Evolutionary conservation across 1,140 invertebrate species (phyloP), one percentile per base, ranked within the genome.

Genomic region (Euwallacea similis): DNA sequence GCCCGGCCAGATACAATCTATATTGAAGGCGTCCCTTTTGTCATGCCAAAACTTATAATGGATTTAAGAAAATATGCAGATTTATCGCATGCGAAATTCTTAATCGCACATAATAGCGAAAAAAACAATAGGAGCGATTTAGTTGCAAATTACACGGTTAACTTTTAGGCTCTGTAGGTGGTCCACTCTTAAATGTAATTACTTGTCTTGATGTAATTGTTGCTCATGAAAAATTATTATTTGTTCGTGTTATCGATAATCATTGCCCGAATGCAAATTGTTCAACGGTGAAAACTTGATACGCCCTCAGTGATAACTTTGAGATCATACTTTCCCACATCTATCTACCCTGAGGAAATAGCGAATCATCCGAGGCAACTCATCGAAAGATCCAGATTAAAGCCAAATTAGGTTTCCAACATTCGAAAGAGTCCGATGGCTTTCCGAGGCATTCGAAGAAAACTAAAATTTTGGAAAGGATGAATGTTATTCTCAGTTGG

Each of bases 21-120:
- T 66, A 66, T 66, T 66, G 64, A 66, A 66, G 56, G 55, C 64
- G 53, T 58, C 64, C 50, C 64, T 66, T 56, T 66, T 66, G 64
- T 33, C 53, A 56, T 66, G 64, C 50, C 64, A 55, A 66, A 66
- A 56, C 11, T n/a, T 56, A 44, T 66, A 66, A 66, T 66, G 64
- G 64, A 66, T 58, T 66, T 66, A 66, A 56, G 56, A 66, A 66
- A 66, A 66, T 66, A 66, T 66, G 64, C 64, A 66, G 54, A 66
- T 66, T 55, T 55, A 56, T 66, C 56, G 64, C 64, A 66, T 66
- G 64, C 50, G 56, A 21, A 66, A 66, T 66, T 66, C 56, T 66
- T 66, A 66, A 66, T 66, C 64, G 50, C 42, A 56, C 54, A 66
- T 66, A 56, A 66, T 66, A 44, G 64, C 15, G 10, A 50, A 43